Evolutionary conservation across 2,888 invertebrate species (phyloP), one percentile per base, ranked within the genome.

Genomic region (Rosalia funebris): DNA sequence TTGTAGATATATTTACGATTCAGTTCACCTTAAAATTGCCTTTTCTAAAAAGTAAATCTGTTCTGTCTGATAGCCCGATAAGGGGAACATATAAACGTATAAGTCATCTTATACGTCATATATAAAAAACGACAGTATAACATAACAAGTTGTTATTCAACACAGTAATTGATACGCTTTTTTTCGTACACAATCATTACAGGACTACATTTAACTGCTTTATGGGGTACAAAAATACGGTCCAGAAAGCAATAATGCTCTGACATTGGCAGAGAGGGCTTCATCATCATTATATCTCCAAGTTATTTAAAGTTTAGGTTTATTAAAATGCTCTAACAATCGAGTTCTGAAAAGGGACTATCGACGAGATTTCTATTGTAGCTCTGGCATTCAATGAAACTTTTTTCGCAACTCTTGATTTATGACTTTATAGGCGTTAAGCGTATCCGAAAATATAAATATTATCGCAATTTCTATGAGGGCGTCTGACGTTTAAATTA

Each of bases 371-470:
- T 57, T 48, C 57, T 32, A 50, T 57, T 57, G 57, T 57, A 50
- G 46, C 41, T 57, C 36, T 50, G 20, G 48, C 44, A 47, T 42
- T 50, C 60, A 65, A 63, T 52, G 66, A 58, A 63, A 68, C 66
- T 65, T 69, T 66, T 62, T 61, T 52, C 61, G 59, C 53, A 62
- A 62, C 58, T 64, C 66, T 64, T 74, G 73, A 74, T 74, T 74
- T 72, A 74, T 72, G 73, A 66, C 66, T 61, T 62, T 64, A 61
- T 66, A 66, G 68, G 66, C 66, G 64, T 52, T 39, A 53, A 57
- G 61, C 56, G 65, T 62, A 65, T 65, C 65, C 69, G 69, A 71
- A 75, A 75, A 75, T 75, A 75, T 75, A 75, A 75, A 76, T 75
- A 76, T 75, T 74, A 75, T 75, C 75, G 71, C 67, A 70, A 71